Evolutionary conservation across 2,888 invertebrate genomes (phyloP), one percentile per base, ranked within the genome.

Genomic region (Drosophila pseudotakahashii): DNA sequence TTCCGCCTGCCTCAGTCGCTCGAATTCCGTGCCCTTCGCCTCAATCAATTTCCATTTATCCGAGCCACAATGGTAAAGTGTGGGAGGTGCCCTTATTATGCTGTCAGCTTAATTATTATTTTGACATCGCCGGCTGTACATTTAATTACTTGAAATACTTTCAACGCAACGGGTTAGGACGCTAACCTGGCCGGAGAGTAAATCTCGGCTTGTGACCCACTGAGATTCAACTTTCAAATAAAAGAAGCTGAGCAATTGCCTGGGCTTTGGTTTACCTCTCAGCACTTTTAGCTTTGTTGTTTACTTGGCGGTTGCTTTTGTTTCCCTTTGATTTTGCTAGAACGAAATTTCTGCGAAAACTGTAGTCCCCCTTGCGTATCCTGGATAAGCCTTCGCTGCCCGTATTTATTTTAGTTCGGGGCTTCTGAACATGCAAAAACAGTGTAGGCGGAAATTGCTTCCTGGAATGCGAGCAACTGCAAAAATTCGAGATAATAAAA

Each of bases 61-160:
- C 19, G 37, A 32, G 47, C 39, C 44, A 58, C 44, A 64, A 30
- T 37, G 9, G 42, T 6, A 23, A 32, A 37, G 52, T 23, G 30
- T 30, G 10, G 61, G 44, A 51, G 4, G 53, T 39, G 47, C 62
- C 70, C 76, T 81, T 78, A 81, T 82, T 82, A 81, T 77, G 72
- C 78, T 81, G 79, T 83, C 78, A 77, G 77, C 79, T 78, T 81
- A 83, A 82, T 83, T 81, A 81, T 82, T 81, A 78, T 81, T 83
- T 81, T 67, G 75, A 77, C 78, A 83, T 74, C 73, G 78, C 76
- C 62, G 69, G 73, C 72, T 71, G 54, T 55, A 73, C 78, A 83
- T 78, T 83, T 83, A 79, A 81, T 82, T 82, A 82, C 81, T 78
- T 68, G 72, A 74, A 81, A 81, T 80, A 79, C 77, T 76, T 73